Base-by-base conservation (phyloP, 2,888 invertebrate genomes). In the Hydraecia micacea region DNA sequence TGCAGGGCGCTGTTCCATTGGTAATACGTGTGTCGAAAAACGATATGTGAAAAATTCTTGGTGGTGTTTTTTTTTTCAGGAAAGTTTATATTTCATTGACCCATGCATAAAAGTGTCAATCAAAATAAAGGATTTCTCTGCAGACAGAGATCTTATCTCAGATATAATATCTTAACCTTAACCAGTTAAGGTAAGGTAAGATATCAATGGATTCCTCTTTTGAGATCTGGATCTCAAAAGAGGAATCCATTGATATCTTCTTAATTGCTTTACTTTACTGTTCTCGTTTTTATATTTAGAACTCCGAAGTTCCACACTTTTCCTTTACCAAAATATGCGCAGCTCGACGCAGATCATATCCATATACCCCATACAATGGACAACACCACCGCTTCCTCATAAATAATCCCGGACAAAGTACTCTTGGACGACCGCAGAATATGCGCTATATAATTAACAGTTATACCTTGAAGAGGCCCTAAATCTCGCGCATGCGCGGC, bases 391-490 rank as follows among this genome's bases (percentile, higher is more conserved):
- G 87, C 87, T 86, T 89, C 84, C 91, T 90, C 93, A 91, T 94
- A 95, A 95, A 95, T 93, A 94, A 93, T 85, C 80, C 80, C 90
- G 89, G 93, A 93, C 95, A 94, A 95, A 94, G 93, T 94, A 91
- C 92, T 92, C 90, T 88, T 87, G 87, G 91, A 89, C 87, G 91
- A 92, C 92, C 93, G 90, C 93, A 93, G 91, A 93, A 90, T 90
- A 90, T 93, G 91, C 91, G 91, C 93, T 92, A 92, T 94, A 95
- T 95, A 96, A 96, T 96, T 96, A 96, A 94, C 95, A 95, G 95
- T 94, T 94, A 93, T 93, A 92, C 92, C 91, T 90, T 92, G 93
- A 94, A 95, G 94, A 94, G 95, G 93, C 92, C 92, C 91, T 95
- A 95, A 95, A 95, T 95, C 94, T 95, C 90, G 90, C 86, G 89